phyloP scores from a whole-genome alignment of 1,140 invertebrate species.

The Wasmannia auropunctata region DNA sequence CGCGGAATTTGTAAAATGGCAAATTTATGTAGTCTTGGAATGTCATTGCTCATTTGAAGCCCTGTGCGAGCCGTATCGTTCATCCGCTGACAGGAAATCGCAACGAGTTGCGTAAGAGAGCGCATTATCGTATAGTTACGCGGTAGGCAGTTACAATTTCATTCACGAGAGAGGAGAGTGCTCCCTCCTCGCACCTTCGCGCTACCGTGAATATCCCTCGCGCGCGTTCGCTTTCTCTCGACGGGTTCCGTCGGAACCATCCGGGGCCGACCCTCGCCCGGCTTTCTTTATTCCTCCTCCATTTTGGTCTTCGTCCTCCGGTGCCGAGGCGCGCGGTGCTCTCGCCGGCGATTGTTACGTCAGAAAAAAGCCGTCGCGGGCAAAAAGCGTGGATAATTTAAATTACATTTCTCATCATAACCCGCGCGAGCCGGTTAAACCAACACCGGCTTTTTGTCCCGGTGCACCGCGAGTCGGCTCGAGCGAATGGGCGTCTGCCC shows the following conservation, averaged over 20 bases:
- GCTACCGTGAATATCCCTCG: conserved; percentile 45
- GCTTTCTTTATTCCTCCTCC: conserved; percentile 7
- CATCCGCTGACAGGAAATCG: conserved; percentile 68
- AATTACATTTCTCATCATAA: conserved; percentile 83
- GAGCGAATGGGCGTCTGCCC: conserved; percentile 43
- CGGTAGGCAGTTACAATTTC: conserved; percentile 78
- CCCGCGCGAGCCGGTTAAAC: conserved; percentile 76
- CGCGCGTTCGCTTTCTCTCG: conserved; percentile 75
- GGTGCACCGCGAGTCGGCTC: conserved; percentile 38
- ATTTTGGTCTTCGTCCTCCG: conserved; percentile 58
- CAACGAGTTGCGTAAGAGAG: conserved; percentile 76
- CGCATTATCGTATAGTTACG: conserved; percentile 75
- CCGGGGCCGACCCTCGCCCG: background rate
- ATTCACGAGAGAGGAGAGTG: conserved; percentile 74
- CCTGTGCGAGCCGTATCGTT: conserved; percentile 45
- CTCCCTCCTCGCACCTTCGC: conserved; percentile 65
- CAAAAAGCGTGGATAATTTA: conserved; percentile 83
- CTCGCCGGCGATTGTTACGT: conserved; percentile 73
- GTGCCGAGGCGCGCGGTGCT: conserved; percentile 33
- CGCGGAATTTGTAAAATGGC: background rate
- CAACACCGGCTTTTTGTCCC: conserved; percentile 74
- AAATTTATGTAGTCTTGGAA: background rate
- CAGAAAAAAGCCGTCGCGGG: conserved; percentile 63
- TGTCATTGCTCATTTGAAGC: background rate
- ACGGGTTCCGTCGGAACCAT: conserved; percentile 15